Base-by-base conservation (phyloP, 64 coral and sea anemone species). In the Platygyra sinensis region DNA sequence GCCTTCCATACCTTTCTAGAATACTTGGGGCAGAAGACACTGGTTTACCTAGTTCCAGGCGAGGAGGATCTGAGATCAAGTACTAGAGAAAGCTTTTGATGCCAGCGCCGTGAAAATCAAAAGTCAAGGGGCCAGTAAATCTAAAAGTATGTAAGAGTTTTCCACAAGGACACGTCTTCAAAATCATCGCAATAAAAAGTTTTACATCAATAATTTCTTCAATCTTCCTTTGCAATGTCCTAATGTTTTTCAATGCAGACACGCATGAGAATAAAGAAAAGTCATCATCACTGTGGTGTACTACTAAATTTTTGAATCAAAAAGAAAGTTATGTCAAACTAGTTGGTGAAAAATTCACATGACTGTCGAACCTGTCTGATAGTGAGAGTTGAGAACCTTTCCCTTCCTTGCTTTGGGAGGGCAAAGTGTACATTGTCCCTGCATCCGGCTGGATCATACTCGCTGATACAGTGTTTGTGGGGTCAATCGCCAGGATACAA, bases 371-470 rank as follows among this genome's bases (percentile, higher is more conserved):
- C 95, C 95, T 96, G 62, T 96, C 95, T 88, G 87, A 91, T 52
- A 96, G 57, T 39, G 95, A 96, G 24, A 94, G 80, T 11, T 93
- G 87, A 33, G 95, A 96, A 11, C 95, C 95, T 88, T 90, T 94
- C 92, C 87, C 69, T 94, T 96, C 38, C 83, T 93, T 46, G 83
- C 29, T 65, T 94, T 96, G 8, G 87, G 91, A 80, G 82, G n/a
- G 91, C n/a, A 88, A 62, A 28, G 88, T 84, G 22, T 96, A 96
- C 14, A 91, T 76, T 10, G 78, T 72, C 2, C 89, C 92, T n/a
- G 91, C 88, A 16, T 84, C 95, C 5, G 95, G 95, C 42, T 96
- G 95, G 18, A 96, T 96, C 95, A 91, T 96, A 39, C 92, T 96
- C 50, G 95, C 92, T 3, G 95, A 91, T 72, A 96, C 88, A 67